Percentiles rank a stretch among this genome's conserved stretches.
Evolutionary conservation across 2,797 vertebrate genomes (phyloP).

Genomic region (Takifugu rubripes): DNA sequence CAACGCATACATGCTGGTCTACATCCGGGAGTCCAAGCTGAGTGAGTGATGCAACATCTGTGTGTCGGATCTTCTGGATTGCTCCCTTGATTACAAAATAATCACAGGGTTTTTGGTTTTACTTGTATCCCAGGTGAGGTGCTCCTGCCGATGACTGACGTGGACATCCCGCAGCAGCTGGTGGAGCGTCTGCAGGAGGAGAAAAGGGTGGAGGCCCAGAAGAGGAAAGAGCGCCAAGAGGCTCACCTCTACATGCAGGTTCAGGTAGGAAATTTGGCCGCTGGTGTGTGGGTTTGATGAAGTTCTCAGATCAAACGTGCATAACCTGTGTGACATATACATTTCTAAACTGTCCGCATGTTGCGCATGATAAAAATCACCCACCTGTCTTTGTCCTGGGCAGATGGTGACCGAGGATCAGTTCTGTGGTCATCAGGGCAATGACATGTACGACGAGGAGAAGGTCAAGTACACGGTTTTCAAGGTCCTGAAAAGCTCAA

Average conservation of each 20-base stretch:
- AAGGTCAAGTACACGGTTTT: constrained; percentile 99
- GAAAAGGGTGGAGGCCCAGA: constrained; percentile 97
- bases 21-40: constrained; percentile 96
- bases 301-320: not conserved
- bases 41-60: constrained; percentile 73
- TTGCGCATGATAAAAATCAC: not conserved
- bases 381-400: not conserved
- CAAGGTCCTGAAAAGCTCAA: constrained; percentile 98
- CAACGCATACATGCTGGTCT: constrained; percentile 98
- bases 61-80: not conserved
- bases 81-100: too few species aligned
- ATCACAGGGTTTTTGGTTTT: not conserved
- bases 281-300: not conserved
- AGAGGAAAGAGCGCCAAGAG: constrained; percentile 97
- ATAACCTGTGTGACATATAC: too few species aligned
- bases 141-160: constrained; percentile 91
- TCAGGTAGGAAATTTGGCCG: constrained; percentile 49
- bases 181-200: constrained; percentile 97
- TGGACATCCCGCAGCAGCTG: constrained; percentile 96
- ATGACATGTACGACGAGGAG: constrained; percentile 99
- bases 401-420: constrained; percentile 99
- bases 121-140: constrained; percentile 83
- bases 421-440: constrained; percentile 99
- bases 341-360: too few species aligned
- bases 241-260: constrained; percentile 98